A percentile compares a stretch with the other conserved stretches of the same genome.
phyloP scores from a whole-genome alignment of 37 sponge, comb jelly and placozoan species.

The Diacarnus erythraeanus region DNA sequence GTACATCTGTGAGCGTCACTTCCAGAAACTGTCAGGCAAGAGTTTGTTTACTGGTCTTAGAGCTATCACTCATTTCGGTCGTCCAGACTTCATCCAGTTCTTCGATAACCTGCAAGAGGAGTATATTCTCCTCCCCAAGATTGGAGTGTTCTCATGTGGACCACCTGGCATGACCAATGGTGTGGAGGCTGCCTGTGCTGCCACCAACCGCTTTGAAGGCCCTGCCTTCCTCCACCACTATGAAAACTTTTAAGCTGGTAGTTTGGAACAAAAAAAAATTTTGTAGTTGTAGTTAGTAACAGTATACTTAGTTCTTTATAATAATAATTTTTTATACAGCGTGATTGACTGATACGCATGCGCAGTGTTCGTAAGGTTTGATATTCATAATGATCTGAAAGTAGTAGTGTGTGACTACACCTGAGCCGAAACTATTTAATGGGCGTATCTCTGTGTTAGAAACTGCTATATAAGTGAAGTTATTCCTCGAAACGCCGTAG shows the following conservation, averaged over 20 bases:
- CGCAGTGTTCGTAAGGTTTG: too few species aligned
- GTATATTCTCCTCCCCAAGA: slow-evolving; percentile 79
- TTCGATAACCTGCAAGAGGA: slow-evolving; percentile 86
- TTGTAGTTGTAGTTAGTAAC: not conserved
- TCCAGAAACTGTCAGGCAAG: slow-evolving; percentile 88
- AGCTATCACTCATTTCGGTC: slow-evolving; percentile 94
- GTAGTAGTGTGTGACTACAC: too few species aligned
- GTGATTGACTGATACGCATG: too few species aligned
- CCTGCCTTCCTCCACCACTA: slow-evolving; percentile 92
- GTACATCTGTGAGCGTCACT: slow-evolving; percentile 98
- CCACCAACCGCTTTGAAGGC: slow-evolving; percentile 86
- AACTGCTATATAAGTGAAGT: too few species aligned
- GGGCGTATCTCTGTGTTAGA: too few species aligned
- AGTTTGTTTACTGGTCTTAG: slow-evolving; percentile 96
- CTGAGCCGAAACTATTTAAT: too few species aligned
- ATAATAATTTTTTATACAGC: too few species aligned
- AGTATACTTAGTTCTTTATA: too few species aligned
- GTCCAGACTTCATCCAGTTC: slow-evolving; percentile 91
- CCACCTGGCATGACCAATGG: slow-evolving; percentile 95
- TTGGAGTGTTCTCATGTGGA: slow-evolving; percentile 99
- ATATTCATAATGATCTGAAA: too few species aligned
- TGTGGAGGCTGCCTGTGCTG: slow-evolving; percentile 89
- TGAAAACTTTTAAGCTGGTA: slow-evolving; percentile 85
- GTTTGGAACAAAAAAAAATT: not conserved
- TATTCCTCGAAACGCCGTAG: too few species aligned